Evolutionary conservation across 2,113 vertebrate genomes (phyloP).

Genomic region (Equus przewalskii): DNA sequence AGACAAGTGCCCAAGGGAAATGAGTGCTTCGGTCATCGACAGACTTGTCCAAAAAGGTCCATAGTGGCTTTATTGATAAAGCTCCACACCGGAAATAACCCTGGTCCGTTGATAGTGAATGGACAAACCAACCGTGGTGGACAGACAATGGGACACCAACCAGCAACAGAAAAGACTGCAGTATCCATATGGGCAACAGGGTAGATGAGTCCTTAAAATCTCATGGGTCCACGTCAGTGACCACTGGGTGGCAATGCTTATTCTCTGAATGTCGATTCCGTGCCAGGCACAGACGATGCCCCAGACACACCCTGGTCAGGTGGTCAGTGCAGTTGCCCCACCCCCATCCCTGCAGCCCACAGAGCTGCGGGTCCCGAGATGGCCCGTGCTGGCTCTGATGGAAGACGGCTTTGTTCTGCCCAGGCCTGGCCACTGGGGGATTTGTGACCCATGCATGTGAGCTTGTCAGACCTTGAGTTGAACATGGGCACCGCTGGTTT

Average conservation of each 20-base stretch:
- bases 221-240: background rate
- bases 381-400: background rate
- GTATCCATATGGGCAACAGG: rapidly evolving
- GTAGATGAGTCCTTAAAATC: too few relatives aligned
- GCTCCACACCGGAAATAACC: too few relatives aligned
- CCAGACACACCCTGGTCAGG: too few relatives aligned
- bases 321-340: background rate
- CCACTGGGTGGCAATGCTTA: rapidly evolving
- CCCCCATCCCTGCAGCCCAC: rapidly evolving
- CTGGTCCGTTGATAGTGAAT: rapidly evolving
- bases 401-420: background rate
- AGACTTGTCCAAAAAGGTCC: background rate
- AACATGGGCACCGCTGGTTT: background rate
- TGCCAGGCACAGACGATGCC: too few relatives aligned
- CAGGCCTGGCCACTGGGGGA: background rate
- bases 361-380: background rate
- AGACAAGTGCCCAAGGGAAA: rapidly evolving
- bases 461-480: background rate
- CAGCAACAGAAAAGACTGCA: background rate
- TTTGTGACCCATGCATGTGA: background rate
- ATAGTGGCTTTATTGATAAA: rapidly evolving
- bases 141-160: rapidly evolving
- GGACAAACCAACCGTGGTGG: background rate
- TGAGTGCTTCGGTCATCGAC: background rate
- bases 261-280: too few relatives aligned